Evolutionary conservation across 2,888 invertebrate species (phyloP), one percentile per base, ranked within the genome.

Genomic region (Cheilosia grossa): DNA sequence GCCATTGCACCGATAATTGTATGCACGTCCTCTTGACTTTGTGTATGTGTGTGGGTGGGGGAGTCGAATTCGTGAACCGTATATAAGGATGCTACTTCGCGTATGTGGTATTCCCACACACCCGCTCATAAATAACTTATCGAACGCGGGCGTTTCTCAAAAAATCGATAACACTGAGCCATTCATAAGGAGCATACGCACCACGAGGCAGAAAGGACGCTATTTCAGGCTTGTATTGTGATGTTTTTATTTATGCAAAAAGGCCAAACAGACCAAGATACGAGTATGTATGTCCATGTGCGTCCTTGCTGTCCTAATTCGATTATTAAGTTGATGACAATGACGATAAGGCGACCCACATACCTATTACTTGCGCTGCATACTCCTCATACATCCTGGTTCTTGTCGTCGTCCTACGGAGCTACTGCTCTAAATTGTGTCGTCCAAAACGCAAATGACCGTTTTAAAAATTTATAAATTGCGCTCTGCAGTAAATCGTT

Each of bases 401-500:
- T 47, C 47, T 9, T 49, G 40, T 4, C 13, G 10, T 6, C n/a
- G 51, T 37, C 53, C 40, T 54, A 17, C 33, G 27, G 10, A 27
- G 24, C 63, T 56, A 54, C 27, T 33, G 21, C 59, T 33, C 24
- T 24, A 51, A 75, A 82, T 69, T 64, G 51, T 82, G 81, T 70
- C 79, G 79, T 75, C 74, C 74, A 66, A 79, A 83, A 83, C 79
- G 74, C 83, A 79, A 83, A 83, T 83, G 74, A 83, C 79, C 83
- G 74, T 83, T 83, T 83, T 83, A 83, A 83, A 83, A 79, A 83
- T 74, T 79, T 83, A 83, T 83, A 83, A 79, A 83, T 83, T 83
- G 74, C 70, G 74, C 83, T 83, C 74, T 83, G 83, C 83, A 83
- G 83, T 83, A 83, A 83, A 83, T 83, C 70, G 83, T 74, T 64